Evolutionary conservation across 2,797 vertebrate species (phyloP), one percentile per base, ranked within the genome.

Genomic region (Ibycter americanus): DNA sequence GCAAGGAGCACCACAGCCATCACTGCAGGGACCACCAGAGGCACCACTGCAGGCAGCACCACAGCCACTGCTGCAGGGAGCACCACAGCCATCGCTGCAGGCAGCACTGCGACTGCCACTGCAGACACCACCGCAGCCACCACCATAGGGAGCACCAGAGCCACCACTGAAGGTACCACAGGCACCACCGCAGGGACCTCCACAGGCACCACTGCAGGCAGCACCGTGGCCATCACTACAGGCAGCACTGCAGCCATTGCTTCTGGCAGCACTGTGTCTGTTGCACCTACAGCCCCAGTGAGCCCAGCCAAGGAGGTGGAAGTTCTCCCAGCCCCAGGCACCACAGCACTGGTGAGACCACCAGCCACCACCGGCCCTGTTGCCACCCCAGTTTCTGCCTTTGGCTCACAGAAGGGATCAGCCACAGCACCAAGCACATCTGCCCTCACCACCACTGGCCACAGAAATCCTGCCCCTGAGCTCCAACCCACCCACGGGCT

Each of bases 281-380:
- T 23, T 54, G 14, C 36, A 54, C 17, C 46, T 38, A 34, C 38
- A 87, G 38, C 15, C 18, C 5, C 74, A 29, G 25, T 12, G 18
- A 89, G 27, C 40, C 47, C 74, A 29, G n/a, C 12, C 9, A 47
- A 83, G 63, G 70, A 72, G 4, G 2, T 0, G 0, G 91, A 8
- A 46, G 34, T 1, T 59, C n/a, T 87, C 59, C 26, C 3, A 0
- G 19, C 14, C 14, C n/a, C 59, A 25, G 38, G 29, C 6, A 61
- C 36, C 2, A 2, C 0, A 0, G 5, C 31, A n/a, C 25, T 6
- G 1, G 21, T 11, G 16, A 80, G 14, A 40, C 19, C 32, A 63
- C 29, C 26, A n/a, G 32, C 26, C 34, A 52, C 74, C 51, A 14
- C 15, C 51, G 89, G 58, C 36, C 66, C 58, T 81, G 36, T 40